Evolutionary conservation across 37 sponge, comb jelly and placozoan species (phyloP).

Genomic region (Chondrosia reniformis): DNA sequence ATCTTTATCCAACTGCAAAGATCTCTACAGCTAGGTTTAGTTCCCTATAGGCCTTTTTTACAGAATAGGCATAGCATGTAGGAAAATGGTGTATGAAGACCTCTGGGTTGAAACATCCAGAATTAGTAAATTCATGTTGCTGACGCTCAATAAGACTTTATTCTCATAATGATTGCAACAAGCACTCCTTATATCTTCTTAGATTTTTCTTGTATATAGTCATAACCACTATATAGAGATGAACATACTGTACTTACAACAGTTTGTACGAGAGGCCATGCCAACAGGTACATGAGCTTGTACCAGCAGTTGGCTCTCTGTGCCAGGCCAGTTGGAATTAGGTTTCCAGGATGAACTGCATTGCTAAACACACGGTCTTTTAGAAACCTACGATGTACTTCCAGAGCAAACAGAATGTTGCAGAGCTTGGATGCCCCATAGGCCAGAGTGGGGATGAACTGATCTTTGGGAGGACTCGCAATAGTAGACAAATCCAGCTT

Average conservation of each 20-base stretch:
- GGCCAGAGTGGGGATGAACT: conserved; percentile 65
- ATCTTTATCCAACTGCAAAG: no score
- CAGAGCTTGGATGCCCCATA: conserved; percentile 89
- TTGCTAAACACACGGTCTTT: conserved; percentile 44
- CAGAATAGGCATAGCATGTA: no score
- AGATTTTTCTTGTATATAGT: no score
- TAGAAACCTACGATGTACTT: conserved; percentile 47
- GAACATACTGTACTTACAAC: conserved; percentile 47
- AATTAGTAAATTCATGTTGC: no score
- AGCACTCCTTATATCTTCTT: no score
- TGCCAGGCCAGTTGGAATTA: conserved; percentile 57
- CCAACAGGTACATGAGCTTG: conserved; percentile 23
- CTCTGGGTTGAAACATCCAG: no score
- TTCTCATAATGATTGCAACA: no score
- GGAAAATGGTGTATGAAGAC: no score
- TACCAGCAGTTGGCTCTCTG: conserved; percentile 46
- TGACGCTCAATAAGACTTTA: no score
- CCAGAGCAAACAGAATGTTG: conserved; percentile 67
- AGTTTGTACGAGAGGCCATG: conserved; percentile 73
- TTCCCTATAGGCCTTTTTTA: no score
- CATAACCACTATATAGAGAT: no score
- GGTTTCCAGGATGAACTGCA: conserved; percentile 87
- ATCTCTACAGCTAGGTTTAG: no score
- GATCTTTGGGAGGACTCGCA: conserved; percentile 30
- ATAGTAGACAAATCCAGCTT: conserved; percentile 32